Base-by-base conservation (phyloP, 2,113 vertebrate species). In the Buteo buteo region DNA sequence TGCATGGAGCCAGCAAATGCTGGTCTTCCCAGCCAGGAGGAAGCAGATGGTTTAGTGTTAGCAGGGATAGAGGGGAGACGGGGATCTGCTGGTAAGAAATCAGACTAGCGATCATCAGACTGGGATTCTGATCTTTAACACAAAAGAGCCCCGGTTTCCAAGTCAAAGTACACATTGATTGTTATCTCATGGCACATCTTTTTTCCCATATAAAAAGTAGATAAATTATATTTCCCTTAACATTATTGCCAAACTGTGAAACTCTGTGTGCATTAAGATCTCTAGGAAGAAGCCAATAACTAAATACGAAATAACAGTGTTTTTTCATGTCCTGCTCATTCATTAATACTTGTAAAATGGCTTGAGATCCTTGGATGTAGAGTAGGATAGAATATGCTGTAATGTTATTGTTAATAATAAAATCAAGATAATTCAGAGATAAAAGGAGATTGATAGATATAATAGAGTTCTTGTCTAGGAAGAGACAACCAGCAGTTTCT, bases 401-500 rank as follows among this genome's bases (percentile, higher is more conserved):
- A 87, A 85, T 82, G 38, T 77, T 83, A 55, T 42, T 86, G 26
- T 78, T 91, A 97, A 73, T 95, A 77, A 82, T 83, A 86, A 90
- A 95, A 80, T 82, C 38, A 86, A 73, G 58, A 40, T 66, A 90
- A 85, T 80, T 65, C 49, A 77, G 58, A 87, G 66, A 59, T 73
- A 81, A 78, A 93, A 66, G 26, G 47, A 93, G 81, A 93, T 84
- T 86, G 66, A 86, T 74, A 90, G 26, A 62, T 20, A 13, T 52
- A 91, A 76, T 59, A 61, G 57, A 49, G 59, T 59, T 88, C 25
- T 50, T 77, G 50, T 70, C 71, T 95, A 67, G 66, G 67, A 95
- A 91, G 59, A 93, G 59, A 78, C 67, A 96, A 83, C 9, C 31
- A 90, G 49, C 29, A 81, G 38, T 88, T 91, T 86, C 78, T 76